A percentile compares a stretch with the other conserved stretches of the same genome.
Conservation (phyloP, 2,797 vertebrate species). For the Falco novaeseelandiae region DNA sequence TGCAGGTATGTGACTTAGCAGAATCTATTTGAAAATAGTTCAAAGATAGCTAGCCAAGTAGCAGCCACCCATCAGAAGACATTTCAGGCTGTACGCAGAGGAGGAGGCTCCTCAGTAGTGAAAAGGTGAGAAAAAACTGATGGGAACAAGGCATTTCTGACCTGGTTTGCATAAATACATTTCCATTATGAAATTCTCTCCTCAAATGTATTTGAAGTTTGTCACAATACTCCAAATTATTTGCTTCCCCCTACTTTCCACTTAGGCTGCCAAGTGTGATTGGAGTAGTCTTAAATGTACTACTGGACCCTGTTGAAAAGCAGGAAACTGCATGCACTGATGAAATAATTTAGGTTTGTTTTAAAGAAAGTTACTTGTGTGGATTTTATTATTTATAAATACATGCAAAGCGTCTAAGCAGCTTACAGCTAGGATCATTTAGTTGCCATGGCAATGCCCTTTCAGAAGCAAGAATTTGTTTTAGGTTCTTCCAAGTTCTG, state of each 20-base stretch:
- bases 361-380: conserved; percentile 63
- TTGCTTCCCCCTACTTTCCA: background rate
- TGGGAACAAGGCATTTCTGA: background rate
- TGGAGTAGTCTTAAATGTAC: background rate
- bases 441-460: conserved; percentile 95
- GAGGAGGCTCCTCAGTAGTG: background rate
- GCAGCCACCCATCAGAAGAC: background rate
- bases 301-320: background rate
- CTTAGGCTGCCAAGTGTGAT: background rate
- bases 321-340: background rate
- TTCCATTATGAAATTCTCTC: background rate
- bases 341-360: conserved; percentile 43
- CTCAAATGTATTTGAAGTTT: background rate
- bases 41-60: background rate
- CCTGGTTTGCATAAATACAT: background rate
- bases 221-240: background rate
- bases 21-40: background rate
- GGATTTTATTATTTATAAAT: conserved; percentile 72
- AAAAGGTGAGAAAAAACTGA: background rate
- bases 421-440: conserved; percentile 94
- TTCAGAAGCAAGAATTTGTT: conserved; percentile 95
- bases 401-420: conserved; percentile 61
- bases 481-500: conserved; percentile 98
- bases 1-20: background rate
- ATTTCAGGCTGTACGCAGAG: background rate